Evolutionary conservation across 2,797 vertebrate species (phyloP).

Genomic region (Hyperoplus immaculatus): DNA sequence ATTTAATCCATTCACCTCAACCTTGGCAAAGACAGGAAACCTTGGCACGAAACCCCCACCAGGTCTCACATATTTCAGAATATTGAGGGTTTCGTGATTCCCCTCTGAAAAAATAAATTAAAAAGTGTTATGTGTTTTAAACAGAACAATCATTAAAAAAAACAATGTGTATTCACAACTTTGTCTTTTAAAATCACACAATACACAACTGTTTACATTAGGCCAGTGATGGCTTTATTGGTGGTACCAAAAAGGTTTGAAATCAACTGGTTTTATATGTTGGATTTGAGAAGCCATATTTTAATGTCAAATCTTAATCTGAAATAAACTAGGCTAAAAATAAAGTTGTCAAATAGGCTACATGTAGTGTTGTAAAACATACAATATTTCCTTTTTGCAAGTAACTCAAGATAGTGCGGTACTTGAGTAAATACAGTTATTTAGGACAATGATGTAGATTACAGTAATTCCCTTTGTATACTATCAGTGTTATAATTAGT

Average conservation of each 20-base stretch:
- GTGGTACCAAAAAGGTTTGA: background rate
- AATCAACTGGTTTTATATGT: background rate
- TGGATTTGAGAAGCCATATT: background rate
- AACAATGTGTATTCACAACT: constrained; percentile 8
- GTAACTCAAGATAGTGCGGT: background rate
- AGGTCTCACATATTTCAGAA: constrained; percentile 85
- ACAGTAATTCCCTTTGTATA: background rate
- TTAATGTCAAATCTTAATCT: background rate
- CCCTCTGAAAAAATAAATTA: constrained; percentile 72
- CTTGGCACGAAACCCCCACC: constrained; percentile 84
- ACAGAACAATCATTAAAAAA: background rate
- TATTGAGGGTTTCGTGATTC: constrained; percentile 84
- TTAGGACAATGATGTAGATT: no score
- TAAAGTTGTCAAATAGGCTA: background rate
- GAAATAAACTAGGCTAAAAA: background rate
- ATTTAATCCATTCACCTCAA: constrained; percentile 86
- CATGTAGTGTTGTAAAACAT: background rate
- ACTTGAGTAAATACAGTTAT: background rate
- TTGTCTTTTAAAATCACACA: background rate
- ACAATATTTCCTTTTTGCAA: background rate
- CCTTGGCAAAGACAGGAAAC: constrained; percentile 86
- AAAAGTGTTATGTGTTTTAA: constrained; percentile 1
- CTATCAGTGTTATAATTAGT: background rate
- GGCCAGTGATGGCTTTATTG: background rate
- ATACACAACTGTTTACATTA: background rate